Evolutionary conservation across 2,888 invertebrate genomes (phyloP), one percentile per base, ranked within the genome.

Genomic region (Liposcelis brunnea): DNA sequence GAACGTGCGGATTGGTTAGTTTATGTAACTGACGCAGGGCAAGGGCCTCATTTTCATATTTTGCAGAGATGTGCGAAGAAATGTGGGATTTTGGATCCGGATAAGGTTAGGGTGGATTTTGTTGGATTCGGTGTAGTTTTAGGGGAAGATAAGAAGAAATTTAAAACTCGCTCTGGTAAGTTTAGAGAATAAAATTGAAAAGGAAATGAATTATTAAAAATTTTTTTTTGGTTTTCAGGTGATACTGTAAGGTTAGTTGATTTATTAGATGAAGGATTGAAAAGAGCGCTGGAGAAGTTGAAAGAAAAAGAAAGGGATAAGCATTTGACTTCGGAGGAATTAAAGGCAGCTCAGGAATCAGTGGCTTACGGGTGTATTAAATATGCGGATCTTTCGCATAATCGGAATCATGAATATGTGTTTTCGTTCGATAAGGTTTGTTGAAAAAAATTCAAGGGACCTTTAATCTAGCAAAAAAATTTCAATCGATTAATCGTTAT

Each of bases 351-450:
- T 0, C 84, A 89, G 62, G 80, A 89, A 66, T 80, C 94, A 0
- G 77, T 98, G 1, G 97, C 97, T 0, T 97, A 93, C 62, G 94
- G 97, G 3, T 99, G 98, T 60, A 93, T 99, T 47, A 98, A 95
- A 62, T 98, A 99, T 63, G 84, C 97, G 3, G 98, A 98, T 69
- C 71, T 98, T 42, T 85, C 83, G 11, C 93, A 95, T 58, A 93
- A 93, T 61, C 74, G 94, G 49, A 77, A 75, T 47, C 84, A 86
- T 60, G 97, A 97, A 59, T 98, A 98, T 60, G 77, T 97, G 2
- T 98, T 98, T 66, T 95, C 94, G 1, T 98, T 95, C 64, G 94
- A 98, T 59, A 91, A 91, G 64, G 70, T 57, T 45, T 43, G 48
- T 44, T 5, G 14, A 12, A 32, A n/a, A n/a, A 35, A 18, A 40